Evolutionary conservation across 2,113 vertebrate genomes (phyloP), one percentile per base, ranked within the genome.

Genomic region (Mustela lutreola): DNA sequence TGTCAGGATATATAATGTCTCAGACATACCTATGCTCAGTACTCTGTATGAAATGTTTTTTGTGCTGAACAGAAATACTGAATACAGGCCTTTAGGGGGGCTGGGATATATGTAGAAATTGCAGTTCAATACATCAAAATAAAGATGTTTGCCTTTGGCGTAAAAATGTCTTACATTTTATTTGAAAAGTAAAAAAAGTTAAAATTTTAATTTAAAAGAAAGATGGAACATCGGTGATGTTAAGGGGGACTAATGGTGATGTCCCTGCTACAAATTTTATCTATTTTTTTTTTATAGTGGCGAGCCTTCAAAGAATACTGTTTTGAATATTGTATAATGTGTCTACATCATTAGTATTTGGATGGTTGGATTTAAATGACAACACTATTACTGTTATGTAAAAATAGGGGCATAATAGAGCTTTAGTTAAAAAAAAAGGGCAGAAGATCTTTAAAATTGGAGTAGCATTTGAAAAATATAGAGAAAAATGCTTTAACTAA

Each of bases 301-400:
- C 88, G 90, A 31, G 60, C 96, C 63, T 95, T 28, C 14, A 94
- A 70, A 97, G 4, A 48, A 10, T 73, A 31, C 9, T 91, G 1
- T 62, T 94, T 91, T 97, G 75, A 36, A 60, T 91, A 76, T 14
- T 7, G 0, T 92, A 94, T 97, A 96, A 97, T 97, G 62, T 21
- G 87, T 70, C 42, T 83, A 96, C n/a, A 96, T n/a, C n/a, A n/a
- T n/a, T 97, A 91, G 81, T 98, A 96, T 75, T 93, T 86, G 21
- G 56, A 45, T 85, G 18, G 50, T 28, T 84, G 75, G 58, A 98
- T 97, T 98, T 97, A n/a, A 97, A 73, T 78, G 26, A 86, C 24
- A 1, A 8, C 63, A 97, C 26, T 50, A 28, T 88, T 88, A 90
- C 28, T 97, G 48, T 63, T 88, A 83, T 82, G 39, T 93, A 85